Conservation (phyloP, 2,888 invertebrate species). For the Cryptocheilus praepositus region DNA sequence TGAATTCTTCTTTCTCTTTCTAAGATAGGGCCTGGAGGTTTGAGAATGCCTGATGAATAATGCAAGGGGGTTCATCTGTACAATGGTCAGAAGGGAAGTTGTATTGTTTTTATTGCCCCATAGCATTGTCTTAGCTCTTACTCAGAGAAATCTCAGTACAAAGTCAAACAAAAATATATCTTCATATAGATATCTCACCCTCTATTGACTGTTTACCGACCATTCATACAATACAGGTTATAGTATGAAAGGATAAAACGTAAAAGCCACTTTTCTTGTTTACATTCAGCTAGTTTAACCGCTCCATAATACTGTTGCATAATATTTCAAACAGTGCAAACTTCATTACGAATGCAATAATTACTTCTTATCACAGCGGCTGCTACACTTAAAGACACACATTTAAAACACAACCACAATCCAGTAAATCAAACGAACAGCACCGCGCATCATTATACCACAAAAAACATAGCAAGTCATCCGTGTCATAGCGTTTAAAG, state of each 20-base stretch:
- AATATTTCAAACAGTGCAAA: too few species aligned
- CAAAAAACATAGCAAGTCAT: too few species aligned
- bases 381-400: too few species aligned
- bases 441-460: too few species aligned
- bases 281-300: too few species aligned
- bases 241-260: background rate
- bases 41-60: conserved; percentile 57
- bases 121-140: conserved; percentile 29
- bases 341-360: too few species aligned
- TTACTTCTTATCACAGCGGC: too few species aligned
- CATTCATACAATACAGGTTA: background rate
- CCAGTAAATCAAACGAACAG: too few species aligned
- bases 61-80: conserved; percentile 48
- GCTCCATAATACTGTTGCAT: too few species aligned
- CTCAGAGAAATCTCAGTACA: conserved; percentile 35
- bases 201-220: background rate
- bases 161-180: conserved; percentile 33
- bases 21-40: conserved; percentile 44
- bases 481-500: too few species aligned
- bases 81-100: conserved; percentile 48
- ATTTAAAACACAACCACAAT: too few species aligned
- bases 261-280: background rate
- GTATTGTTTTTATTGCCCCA: conserved; percentile 46
- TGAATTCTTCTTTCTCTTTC: conserved; percentile 50
- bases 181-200: conserved; percentile 22